Conservation (phyloP, 2,797 vertebrate species). For the Alectoris magna region DNA sequence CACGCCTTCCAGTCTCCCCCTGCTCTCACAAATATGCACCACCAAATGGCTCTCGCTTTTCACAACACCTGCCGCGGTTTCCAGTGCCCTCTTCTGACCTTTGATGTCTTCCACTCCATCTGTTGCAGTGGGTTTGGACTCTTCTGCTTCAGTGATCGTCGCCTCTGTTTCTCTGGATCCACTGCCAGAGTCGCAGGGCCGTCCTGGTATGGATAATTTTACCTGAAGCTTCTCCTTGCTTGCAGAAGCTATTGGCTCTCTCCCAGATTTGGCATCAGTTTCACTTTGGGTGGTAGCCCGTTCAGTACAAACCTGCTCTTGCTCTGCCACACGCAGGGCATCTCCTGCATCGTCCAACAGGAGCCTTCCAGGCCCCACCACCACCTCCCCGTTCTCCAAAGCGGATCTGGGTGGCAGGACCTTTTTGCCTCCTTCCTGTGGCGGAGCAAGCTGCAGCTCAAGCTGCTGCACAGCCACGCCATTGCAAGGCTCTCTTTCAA, state of each 20-base stretch:
- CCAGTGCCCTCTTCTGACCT: not conserved
- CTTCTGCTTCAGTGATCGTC: not conserved
- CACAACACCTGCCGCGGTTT: not conserved
- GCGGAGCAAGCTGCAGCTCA: constrained; percentile 11
- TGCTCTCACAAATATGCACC: not conserved
- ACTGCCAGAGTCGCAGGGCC: not conserved
- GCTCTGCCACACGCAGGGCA: not conserved
- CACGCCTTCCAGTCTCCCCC: not conserved
- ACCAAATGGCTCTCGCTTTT: not conserved
- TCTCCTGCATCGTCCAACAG: not conserved
- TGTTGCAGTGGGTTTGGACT: not conserved
- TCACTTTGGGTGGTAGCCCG: not conserved
- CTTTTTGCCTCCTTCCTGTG: not conserved
- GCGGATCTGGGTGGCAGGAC: not conserved
- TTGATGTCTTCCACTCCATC: not conserved
- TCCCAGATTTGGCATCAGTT: not conserved
- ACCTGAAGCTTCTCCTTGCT: not conserved
- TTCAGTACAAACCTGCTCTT: not conserved
- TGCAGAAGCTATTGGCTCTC: not conserved
- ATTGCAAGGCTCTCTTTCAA: not conserved
- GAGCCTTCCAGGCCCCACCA: not conserved
- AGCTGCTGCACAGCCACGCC: not conserved
- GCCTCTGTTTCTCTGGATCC: constrained; percentile 23
- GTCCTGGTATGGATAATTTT: not conserved
- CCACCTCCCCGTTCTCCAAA: constrained; percentile 37